phyloP scores from a whole-genome alignment of 2,888 invertebrate genomes.

The Lomographa bimaculata region DNA sequence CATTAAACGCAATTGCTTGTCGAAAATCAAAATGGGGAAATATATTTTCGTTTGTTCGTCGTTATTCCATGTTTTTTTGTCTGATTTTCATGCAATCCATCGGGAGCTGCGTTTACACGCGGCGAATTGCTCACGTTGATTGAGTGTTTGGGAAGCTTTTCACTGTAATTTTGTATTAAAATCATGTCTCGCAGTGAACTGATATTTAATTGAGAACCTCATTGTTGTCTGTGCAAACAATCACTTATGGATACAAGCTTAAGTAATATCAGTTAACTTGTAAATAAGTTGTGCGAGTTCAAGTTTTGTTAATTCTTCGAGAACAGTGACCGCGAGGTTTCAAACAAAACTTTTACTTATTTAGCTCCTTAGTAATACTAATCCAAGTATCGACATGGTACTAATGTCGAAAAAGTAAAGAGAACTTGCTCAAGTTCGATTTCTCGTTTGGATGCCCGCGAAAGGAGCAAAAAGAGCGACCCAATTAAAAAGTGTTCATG shows the following conservation, averaged over 20 bases:
- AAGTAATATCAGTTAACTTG: conserved; percentile 18
- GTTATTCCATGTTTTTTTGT: conserved; percentile 64
- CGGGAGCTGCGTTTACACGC: conserved; percentile 68
- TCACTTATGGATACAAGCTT: conserved; percentile 1
- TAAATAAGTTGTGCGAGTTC: conserved; percentile 31
- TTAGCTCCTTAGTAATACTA: conserved; percentile 10
- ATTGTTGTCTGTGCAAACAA: not conserved
- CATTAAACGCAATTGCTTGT: conserved; percentile 79
- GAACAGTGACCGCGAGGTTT: conserved; percentile 21
- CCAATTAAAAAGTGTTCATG: conserved; percentile 83
- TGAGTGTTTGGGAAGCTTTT: conserved; percentile 38
- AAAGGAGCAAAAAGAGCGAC: conserved; percentile 71
- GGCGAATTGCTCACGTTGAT: conserved; percentile 73
- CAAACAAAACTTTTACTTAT: conserved; percentile 25
- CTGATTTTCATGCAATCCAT: conserved; percentile 72
- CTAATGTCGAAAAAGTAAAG: conserved; percentile 29
- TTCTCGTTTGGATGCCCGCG: conserved; percentile 64
- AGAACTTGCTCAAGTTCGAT: conserved; percentile 66
- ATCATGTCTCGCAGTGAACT: not conserved
- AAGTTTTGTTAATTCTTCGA: conserved; percentile 33
- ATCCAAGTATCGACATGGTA: conserved; percentile 15
- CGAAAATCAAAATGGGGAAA: conserved; percentile 77
- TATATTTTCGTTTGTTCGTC: conserved; percentile 73
- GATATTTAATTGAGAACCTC: not conserved
- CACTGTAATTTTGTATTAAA: conserved; percentile 4